Conservation (phyloP, 2,113 vertebrate genomes). For the Trematocara stigmaticum region DNA sequence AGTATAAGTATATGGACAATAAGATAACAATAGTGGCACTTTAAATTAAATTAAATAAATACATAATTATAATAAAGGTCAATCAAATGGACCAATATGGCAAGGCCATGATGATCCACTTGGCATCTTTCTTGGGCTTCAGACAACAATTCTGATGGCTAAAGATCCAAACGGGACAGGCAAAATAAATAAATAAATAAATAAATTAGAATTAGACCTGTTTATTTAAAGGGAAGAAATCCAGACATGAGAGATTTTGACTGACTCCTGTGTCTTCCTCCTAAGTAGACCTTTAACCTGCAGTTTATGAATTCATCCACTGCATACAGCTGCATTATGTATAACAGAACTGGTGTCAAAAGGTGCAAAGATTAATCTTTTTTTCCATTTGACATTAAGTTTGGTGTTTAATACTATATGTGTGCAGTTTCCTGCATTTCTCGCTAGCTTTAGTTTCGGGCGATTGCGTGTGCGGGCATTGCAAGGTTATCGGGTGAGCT, state of each 20-base stretch:
- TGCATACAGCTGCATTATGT: neutral
- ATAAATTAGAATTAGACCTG: neutral
- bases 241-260: neutral
- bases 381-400: neutral
- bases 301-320: neutral
- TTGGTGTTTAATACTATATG: neutral
- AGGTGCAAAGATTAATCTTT: neutral
- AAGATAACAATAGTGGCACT: too few species aligned
- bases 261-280: neutral
- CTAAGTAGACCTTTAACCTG: neutral
- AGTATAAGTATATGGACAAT: too few species aligned
- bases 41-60: too few species aligned
- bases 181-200: neutral
- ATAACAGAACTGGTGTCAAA: neutral
- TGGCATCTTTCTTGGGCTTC: too few species aligned
- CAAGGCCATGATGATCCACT: too few species aligned
- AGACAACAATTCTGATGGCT: too few species aligned
- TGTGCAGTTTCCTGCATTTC: neutral
- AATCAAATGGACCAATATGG: too few species aligned
- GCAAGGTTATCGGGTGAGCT: fast-evolving
- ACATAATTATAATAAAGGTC: too few species aligned
- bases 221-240: neutral
- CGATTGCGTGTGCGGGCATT: neutral
- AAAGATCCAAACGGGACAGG: too few species aligned
- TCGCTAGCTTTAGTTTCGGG: neutral